A percentile compares a stretch with the other conserved stretches of the same genome.
These are phyloP conservation scores for Aporophyla nigra DNA, from an alignment of 2,888 invertebrate genomes.

Conservation along the genomic window DNA sequence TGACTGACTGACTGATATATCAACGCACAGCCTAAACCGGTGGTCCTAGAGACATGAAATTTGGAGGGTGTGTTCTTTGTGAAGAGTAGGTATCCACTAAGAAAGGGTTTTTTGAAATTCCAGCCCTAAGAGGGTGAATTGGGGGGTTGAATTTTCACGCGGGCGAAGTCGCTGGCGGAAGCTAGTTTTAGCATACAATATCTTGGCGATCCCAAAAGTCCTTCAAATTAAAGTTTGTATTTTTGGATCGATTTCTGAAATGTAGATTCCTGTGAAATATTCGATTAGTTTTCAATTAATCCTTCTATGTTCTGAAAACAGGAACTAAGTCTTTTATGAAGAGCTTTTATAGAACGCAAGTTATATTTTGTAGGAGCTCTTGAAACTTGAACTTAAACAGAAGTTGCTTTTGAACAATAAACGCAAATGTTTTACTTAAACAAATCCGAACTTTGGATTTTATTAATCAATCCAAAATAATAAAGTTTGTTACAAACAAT, in stretches of 20 bases:
- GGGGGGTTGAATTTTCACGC: too few relatives aligned
- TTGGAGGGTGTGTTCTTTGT: too few relatives aligned
- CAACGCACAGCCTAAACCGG: too few relatives aligned
- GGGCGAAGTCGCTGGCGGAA: too few relatives aligned
- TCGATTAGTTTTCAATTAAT: background rate
- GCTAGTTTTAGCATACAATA: too few relatives aligned
- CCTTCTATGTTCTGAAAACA: background rate
- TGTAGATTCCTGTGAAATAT: background rate
- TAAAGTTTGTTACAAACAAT: background rate
- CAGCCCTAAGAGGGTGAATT: too few relatives aligned
- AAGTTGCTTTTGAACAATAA: background rate
- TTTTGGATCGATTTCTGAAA: background rate
- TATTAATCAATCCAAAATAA: background rate
- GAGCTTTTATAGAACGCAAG: background rate
- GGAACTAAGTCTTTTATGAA: background rate
- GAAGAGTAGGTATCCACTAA: too few relatives aligned
- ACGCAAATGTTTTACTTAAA: background rate
- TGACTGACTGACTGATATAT: too few relatives aligned
- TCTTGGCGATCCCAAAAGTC: background rate
- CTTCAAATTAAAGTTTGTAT: background rate
- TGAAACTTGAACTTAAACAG: conserved; percentile 14
- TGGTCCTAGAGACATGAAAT: too few relatives aligned
- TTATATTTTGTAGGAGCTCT: background rate
- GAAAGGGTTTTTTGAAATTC: too few relatives aligned
- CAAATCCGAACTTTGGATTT: background rate